Evolutionary conservation across 1,140 invertebrate genomes (phyloP).

Genomic region (Lordiphosa collinella): DNA sequence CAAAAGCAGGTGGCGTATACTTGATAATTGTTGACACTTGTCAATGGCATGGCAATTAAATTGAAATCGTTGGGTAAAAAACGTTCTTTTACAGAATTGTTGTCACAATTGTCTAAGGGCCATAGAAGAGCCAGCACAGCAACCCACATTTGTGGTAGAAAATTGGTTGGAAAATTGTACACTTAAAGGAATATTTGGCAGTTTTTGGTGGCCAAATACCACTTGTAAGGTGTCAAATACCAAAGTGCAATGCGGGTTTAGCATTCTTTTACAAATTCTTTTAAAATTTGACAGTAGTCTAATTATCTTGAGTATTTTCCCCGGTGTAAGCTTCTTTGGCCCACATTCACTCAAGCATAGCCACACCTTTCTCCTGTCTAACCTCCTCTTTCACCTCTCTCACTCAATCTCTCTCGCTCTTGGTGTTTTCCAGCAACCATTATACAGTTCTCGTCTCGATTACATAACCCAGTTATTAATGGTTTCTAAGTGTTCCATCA

Average conservation of each 20-base stretch:
- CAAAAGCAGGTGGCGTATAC: constrained; percentile 64
- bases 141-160: no score
- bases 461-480: constrained; percentile 75
- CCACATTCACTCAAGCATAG: constrained; percentile 26
- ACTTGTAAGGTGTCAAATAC: no score
- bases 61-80: constrained; percentile 23
- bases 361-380: constrained; percentile 23
- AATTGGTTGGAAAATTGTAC: no score
- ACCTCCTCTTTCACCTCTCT: neutral
- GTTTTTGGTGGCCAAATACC: no score
- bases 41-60: constrained; percentile 39
- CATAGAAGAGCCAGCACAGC: neutral
- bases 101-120: no score
- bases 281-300: no score
- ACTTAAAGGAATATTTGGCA: no score
- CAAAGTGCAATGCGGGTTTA: no score
- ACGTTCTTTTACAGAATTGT: neutral
- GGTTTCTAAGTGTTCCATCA: constrained; percentile 51
- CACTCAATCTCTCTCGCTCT: neutral
- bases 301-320: neutral
- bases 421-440: constrained; percentile 3
- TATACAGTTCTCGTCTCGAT: constrained; percentile 46
- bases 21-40: constrained; percentile 75
- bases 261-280: no score
- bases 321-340: neutral